Percentiles rank a stretch among this genome's conserved stretches.
These are phyloP conservation scores for Hyphantria cunea DNA, from an alignment of 1,140 invertebrate species.

Conservation along the genomic window DNA sequence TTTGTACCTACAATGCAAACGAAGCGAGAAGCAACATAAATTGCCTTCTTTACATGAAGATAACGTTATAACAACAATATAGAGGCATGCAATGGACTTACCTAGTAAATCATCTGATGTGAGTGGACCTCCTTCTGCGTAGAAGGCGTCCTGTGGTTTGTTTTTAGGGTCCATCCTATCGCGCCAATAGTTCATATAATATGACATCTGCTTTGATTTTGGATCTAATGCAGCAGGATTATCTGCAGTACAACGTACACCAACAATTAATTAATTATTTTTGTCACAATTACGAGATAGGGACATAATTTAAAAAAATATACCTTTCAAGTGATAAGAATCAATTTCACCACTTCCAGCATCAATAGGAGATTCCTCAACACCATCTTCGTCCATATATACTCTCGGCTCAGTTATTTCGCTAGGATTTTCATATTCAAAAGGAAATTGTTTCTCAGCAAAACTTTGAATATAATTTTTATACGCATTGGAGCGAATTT, in stretches of 20 bases:
- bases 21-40: constrained; percentile 60
- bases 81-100: constrained; percentile 33
- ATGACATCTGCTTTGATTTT: constrained; percentile 70
- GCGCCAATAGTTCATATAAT: constrained; percentile 69
- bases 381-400: constrained; percentile 77
- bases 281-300: background rate
- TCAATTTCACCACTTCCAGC: constrained; percentile 71
- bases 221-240: constrained; percentile 34
- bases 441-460: constrained; percentile 69
- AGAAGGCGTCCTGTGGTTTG: constrained; percentile 60
- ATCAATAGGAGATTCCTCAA: constrained; percentile 72
- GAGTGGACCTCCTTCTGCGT: constrained; percentile 70
- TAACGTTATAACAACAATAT: constrained; percentile 17
- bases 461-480: constrained; percentile 76
- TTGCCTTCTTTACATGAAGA: constrained; percentile 43
- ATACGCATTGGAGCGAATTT: constrained; percentile 67
- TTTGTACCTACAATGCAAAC: constrained; percentile 54
- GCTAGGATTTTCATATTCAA: constrained; percentile 76
- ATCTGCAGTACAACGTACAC: constrained; percentile 35
- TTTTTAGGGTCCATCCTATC: constrained; percentile 59
- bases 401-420: constrained; percentile 81
- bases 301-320: constrained; percentile 1
- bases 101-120: constrained; percentile 65
- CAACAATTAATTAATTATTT: no score
- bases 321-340: constrained; percentile 56